Conservation (phyloP, 2,113 vertebrate genomes). For the Menidia beryllina region DNA sequence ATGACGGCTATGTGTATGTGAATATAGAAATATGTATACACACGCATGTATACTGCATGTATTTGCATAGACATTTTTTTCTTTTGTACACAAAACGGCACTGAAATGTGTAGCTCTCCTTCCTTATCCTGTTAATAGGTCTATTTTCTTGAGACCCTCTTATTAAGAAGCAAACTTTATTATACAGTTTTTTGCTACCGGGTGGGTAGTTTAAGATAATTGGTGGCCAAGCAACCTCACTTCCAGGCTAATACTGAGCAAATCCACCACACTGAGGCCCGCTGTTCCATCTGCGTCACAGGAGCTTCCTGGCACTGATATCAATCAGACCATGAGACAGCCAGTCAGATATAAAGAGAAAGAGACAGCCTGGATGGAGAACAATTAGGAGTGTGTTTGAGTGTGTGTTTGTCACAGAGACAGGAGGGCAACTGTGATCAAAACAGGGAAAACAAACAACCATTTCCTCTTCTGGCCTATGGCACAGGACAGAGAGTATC, state of each 20-base stretch:
- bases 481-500: slow-evolving; percentile 65
- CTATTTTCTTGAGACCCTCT: not conserved
- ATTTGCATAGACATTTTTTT: too few relatives aligned
- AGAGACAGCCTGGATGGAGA: not conserved
- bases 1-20: too few relatives aligned
- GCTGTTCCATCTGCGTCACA: slow-evolving; percentile 63
- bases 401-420: slow-evolving; percentile 38
- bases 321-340: slow-evolving; percentile 23
- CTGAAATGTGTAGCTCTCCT: not conserved
- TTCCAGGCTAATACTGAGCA: slow-evolving; percentile 49
- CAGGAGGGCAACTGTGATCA: slow-evolving; percentile 60
- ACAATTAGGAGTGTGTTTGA: not conserved
- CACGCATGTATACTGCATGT: too few relatives aligned
- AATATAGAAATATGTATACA: too few relatives aligned
- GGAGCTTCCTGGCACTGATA: slow-evolving; percentile 55
- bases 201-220: slow-evolving; percentile 14
- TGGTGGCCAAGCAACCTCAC: slow-evolving; percentile 40
- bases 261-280: slow-evolving; percentile 62
- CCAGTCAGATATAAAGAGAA: slow-evolving; percentile 21
- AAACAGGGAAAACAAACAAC: slow-evolving; percentile 72
- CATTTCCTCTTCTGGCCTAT: slow-evolving; percentile 63
- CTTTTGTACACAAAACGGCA: not conserved
- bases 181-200: slow-evolving; percentile 21
- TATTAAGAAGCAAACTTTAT: not conserved
- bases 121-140: not conserved